phyloP scores from a whole-genome alignment of 2,797 vertebrate species.

The Silurus aristotelis region DNA sequence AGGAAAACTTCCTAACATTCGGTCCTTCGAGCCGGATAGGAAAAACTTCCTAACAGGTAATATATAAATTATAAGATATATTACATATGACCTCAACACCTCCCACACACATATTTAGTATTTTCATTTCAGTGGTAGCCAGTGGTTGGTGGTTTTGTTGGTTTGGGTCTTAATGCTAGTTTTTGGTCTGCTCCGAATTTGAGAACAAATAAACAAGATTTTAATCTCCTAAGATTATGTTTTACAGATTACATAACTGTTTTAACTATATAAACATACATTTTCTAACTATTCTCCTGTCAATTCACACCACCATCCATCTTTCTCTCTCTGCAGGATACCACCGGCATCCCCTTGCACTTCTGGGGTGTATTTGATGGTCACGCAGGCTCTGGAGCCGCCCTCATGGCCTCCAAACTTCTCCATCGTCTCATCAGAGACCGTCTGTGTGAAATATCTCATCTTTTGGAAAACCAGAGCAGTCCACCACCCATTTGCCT shows the following conservation, averaged over 20 bases:
- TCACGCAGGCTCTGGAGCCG: slow-evolving; percentile 91
- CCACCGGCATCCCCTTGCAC: slow-evolving; percentile 83
- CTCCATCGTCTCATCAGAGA: slow-evolving; percentile 90
- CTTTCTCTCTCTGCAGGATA: slow-evolving; percentile 67
- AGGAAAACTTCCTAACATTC: too few relatives aligned
- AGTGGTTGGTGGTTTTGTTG: neutral
- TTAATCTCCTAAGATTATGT: neutral
- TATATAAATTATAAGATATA: neutral
- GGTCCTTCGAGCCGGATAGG: too few relatives aligned
- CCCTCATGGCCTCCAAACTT: slow-evolving; percentile 88
- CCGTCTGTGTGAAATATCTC: slow-evolving; percentile 86
- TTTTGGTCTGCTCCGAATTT: neutral
- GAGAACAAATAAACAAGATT: neutral
- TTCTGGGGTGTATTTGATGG: slow-evolving; percentile 97
- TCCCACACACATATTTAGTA: neutral
- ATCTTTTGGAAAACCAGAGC: slow-evolving; percentile 85
- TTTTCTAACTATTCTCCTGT: slow-evolving; percentile 11
- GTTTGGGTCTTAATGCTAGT: neutral
- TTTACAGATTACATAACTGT: neutral
- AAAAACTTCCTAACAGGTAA: too few relatives aligned
- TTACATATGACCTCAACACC: neutral
- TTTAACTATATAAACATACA: neutral
- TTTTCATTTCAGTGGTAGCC: neutral
- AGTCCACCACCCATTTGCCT: slow-evolving; percentile 86
- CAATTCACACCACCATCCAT: neutral